Evolutionary conservation across 1,140 invertebrate genomes (phyloP).

Genomic region (Meloidogyne hapla): DNA sequence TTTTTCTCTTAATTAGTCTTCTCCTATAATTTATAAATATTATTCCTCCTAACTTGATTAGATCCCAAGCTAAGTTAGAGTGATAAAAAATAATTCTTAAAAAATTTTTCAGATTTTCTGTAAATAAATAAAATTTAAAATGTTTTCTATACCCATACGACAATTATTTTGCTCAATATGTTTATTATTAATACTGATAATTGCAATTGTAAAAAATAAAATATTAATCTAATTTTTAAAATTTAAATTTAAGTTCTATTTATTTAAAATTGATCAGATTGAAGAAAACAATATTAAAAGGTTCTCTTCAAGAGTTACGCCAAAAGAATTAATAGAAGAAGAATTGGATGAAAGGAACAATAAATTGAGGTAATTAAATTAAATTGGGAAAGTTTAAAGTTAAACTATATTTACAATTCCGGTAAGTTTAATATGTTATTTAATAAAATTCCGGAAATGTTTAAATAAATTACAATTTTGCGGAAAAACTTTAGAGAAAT

Average conservation of each 20-base stretch:
- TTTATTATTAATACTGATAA: background rate
- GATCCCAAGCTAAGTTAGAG: no score
- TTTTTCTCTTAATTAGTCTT: no score
- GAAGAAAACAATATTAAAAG: background rate
- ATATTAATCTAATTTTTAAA: no score
- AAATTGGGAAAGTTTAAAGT: no score
- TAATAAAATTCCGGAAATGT: no score
- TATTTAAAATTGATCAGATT: background rate
- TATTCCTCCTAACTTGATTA: no score
- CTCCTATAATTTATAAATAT: no score
- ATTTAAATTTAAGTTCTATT: background rate
- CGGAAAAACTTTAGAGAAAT: no score
- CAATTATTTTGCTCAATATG: background rate
- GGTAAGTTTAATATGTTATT: no score
- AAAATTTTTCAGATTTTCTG: background rate
- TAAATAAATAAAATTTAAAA: background rate
- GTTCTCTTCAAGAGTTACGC: background rate
- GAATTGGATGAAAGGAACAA: background rate
- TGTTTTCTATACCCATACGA: background rate
- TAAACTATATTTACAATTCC: no score
- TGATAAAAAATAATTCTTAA: no score
- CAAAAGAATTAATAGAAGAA: background rate
- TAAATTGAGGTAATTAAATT: background rate
- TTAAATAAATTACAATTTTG: no score
- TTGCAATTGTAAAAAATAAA: background rate